Conservation (phyloP, 2,113 vertebrate genomes). For the Oryzias melastigma region DNA sequence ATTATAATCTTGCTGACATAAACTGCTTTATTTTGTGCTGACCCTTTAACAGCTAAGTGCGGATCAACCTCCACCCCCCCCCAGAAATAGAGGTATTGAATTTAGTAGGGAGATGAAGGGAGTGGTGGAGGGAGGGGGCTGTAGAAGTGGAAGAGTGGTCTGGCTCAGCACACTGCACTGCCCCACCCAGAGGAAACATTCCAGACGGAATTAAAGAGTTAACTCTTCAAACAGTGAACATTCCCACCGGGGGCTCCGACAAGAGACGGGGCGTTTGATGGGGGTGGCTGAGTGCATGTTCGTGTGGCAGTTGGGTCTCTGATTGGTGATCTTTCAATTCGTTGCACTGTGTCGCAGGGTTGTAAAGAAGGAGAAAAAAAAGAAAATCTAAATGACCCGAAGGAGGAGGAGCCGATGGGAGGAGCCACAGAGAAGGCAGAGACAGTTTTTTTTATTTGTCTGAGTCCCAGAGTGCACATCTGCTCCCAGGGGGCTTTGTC, state of each 20-base stretch:
- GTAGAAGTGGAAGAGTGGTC: slow-evolving; percentile 51
- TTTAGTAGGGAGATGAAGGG: slow-evolving; percentile 71
- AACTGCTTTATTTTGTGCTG: slow-evolving; percentile 58
- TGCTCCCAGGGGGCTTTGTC: slow-evolving; percentile 52
- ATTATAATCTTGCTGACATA: slow-evolving; percentile 22
- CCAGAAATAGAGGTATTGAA: slow-evolving; percentile 80
- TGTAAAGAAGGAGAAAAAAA: slow-evolving; percentile 59
- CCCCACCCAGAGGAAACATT: slow-evolving; percentile 83
- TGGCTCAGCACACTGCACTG: slow-evolving; percentile 69
- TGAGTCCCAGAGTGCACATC: slow-evolving; percentile 64
- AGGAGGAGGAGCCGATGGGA: slow-evolving; percentile 50
- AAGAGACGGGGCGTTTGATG: slow-evolving; percentile 52
- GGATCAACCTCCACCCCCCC: slow-evolving; percentile 40
- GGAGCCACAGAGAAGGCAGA: slow-evolving; percentile 44
- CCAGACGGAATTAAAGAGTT: slow-evolving; percentile 82
- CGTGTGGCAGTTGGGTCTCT: slow-evolving; percentile 46
- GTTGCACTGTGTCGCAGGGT: slow-evolving; percentile 60
- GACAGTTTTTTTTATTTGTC: slow-evolving; percentile 65
- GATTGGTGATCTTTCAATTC: slow-evolving; percentile 73
- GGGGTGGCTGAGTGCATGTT: slow-evolving; percentile 49
- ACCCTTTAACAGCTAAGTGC: slow-evolving; percentile 68
- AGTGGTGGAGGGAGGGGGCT: slow-evolving; percentile 25
- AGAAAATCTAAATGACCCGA: slow-evolving; percentile 52
- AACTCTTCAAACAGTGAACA: slow-evolving; percentile 78
- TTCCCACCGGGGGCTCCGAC: slow-evolving; percentile 70